phyloP scores from a whole-genome alignment of 2,113 vertebrate genomes.

The Grammomys surdaster region DNA sequence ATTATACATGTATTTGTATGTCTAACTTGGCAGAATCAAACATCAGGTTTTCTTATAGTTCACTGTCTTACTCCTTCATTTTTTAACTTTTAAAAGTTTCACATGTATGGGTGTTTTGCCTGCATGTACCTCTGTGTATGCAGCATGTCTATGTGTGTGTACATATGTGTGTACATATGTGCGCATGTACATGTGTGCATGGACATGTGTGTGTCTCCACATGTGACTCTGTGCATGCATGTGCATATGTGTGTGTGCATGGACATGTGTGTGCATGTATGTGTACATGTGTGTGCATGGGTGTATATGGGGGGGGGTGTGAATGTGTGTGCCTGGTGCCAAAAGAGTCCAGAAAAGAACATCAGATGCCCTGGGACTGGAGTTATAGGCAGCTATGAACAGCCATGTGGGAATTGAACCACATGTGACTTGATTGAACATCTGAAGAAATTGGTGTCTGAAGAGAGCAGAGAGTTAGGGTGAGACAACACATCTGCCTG shows the following conservation, averaged over 20 bases:
- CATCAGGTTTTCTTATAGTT: not conserved
- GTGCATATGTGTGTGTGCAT: too few species aligned
- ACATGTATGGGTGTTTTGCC: not conserved
- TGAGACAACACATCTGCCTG: not conserved
- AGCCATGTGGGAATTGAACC: not conserved
- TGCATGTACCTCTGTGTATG: not conserved
- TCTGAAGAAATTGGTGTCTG: not conserved
- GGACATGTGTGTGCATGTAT: too few species aligned
- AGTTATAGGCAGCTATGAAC: not conserved
- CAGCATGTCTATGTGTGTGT: not conserved
- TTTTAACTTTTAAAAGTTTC: not conserved
- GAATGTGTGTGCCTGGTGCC: not conserved
- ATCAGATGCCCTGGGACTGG: not conserved
- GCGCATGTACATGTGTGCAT: too few species aligned
- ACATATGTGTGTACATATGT: rapidly evolving
- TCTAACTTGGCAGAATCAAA: not conserved
- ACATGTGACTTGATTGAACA: not conserved
- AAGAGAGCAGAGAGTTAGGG: not conserved
- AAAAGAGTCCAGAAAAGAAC: not conserved
- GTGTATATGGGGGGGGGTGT: too few species aligned
- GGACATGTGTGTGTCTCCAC: too few species aligned
- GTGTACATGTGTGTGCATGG: too few species aligned
- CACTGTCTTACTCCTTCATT: not conserved
- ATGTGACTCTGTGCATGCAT: too few species aligned
- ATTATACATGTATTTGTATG: not conserved